Evolutionary conservation across 92 coral and sea anemone species (phyloP).

Genomic region (Chrysogorgia sp.): DNA sequence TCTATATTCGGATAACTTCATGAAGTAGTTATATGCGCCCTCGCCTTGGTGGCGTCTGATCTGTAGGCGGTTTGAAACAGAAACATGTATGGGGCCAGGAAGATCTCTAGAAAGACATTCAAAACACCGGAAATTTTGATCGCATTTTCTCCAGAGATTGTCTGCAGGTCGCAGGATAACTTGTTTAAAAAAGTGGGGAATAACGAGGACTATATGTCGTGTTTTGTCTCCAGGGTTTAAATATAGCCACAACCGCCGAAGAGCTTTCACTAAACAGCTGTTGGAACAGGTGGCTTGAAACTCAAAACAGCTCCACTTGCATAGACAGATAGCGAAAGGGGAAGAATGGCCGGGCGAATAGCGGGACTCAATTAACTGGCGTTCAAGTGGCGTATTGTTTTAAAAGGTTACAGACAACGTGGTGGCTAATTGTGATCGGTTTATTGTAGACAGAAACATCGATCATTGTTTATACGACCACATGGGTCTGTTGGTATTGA

Average conservation of each 20-base stretch:
- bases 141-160: not conserved
- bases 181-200: no score
- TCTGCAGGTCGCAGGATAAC: not conserved
- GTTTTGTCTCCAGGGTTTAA: not conserved
- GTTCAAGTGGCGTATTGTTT: not conserved
- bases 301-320: not conserved
- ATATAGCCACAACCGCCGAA: not conserved
- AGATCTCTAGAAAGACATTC: not conserved
- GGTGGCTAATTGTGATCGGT: not conserved
- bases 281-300: not conserved
- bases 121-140: not conserved
- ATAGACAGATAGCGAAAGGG: not conserved
- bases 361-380: not conserved
- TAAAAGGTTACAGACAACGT: not conserved
- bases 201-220: not conserved
- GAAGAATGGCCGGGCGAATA: not conserved
- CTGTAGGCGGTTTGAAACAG: not conserved
- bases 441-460: conserved; percentile 1
- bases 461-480: not conserved
- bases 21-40: no score
- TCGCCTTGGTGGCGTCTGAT: not conserved
- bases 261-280: not conserved
- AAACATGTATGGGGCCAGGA: not conserved
- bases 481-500: not conserved
- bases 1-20: no score